Base-by-base conservation (phyloP, 2,797 vertebrate genomes). In the Apogon hyalosoma region DNA sequence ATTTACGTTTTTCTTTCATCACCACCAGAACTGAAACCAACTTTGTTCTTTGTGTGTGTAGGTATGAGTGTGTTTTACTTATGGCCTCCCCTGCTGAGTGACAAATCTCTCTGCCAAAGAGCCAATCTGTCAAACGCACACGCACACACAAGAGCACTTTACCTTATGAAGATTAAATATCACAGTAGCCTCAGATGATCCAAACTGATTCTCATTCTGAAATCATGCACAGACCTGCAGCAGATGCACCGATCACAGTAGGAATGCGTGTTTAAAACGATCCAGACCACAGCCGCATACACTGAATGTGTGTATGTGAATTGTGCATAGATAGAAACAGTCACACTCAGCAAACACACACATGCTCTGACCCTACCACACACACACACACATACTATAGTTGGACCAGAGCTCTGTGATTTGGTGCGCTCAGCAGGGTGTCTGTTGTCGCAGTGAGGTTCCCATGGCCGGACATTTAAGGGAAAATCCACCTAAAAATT, bases 61-160 rank as follows among this genome's bases (percentile, higher is more conserved):
- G 28, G 33, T 54, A 38, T 55, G 52, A 68, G 53, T 66, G 55
- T 81, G 65, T 79, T 82, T 84, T 68, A 63, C 52, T 47, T 53
- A 48, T 62, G 54, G 50, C 47, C 73, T 60, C 79, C 69, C 83
- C 82, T 65, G 80, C 75, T 85, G 87, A 74, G 84, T 84, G 78
- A 88, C 79, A 86, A 88, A 87, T 90, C 77, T 86, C 55, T 68
- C 75, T 75, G 78, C 64, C 74, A 90, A 74, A 80, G 57, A 82
- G 48, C 70, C 77, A 64, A 78, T 90, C 76, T 43, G 18, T 84
- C 89, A 86, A 62, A 63, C 40, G 70, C 33, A 49, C 50, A 40
- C 51, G 15, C 14, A 33, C 31, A 48, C 41, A 40, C n/a, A 58
- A 10, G 4, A 50, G n/a, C 15, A 36, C 47, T 33, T 28, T 46